Percentiles rank a stretch among this genome's conserved stretches.
Evolutionary conservation across 2,888 invertebrate genomes (phyloP).

Genomic region (Hyposoter dolosus): DNA sequence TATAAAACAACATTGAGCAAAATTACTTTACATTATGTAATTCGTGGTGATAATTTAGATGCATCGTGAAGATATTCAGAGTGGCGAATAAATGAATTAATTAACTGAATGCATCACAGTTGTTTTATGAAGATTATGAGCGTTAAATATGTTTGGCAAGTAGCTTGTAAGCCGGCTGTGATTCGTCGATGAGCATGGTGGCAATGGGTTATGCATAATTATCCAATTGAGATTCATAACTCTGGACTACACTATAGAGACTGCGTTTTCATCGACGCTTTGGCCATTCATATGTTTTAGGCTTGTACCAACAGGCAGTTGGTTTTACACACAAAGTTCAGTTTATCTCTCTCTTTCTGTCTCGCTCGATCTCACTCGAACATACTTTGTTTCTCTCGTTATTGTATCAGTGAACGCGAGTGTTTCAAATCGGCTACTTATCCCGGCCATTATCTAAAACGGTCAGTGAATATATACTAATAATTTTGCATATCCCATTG

Average conservation of each 20-base stretch:
- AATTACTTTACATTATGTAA: background rate
- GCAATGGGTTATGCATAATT: constrained; percentile 83
- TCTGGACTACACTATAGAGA: constrained; percentile 76
- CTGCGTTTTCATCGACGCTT: constrained; percentile 76
- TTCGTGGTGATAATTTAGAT: background rate
- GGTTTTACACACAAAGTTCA: constrained; percentile 37
- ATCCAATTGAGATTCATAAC: constrained; percentile 84
- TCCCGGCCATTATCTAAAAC: constrained; percentile 62
- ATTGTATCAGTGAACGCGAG: constrained; percentile 57
- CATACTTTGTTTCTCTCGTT: constrained; percentile 30
- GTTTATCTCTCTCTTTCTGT: constrained; percentile 29
- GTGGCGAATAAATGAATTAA: constrained; percentile 15
- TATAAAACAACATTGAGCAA: background rate
- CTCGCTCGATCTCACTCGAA: constrained; percentile 25
- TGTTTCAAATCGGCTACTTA: constrained; percentile 62
- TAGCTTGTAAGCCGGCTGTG: constrained; percentile 73
- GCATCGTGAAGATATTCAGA: background rate
- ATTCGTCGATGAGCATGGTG: constrained; percentile 78
- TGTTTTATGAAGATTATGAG: constrained; percentile 69
- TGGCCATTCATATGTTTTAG: constrained; percentile 81
- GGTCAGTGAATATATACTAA: constrained; percentile 65
- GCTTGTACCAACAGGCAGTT: constrained; percentile 71
- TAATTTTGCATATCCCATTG: constrained; percentile 50
- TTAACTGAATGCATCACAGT: constrained; percentile 23
- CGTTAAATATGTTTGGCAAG: constrained; percentile 76